Conservation (phyloP, 2,113 vertebrate genomes). For the Heliornis fulica region DNA sequence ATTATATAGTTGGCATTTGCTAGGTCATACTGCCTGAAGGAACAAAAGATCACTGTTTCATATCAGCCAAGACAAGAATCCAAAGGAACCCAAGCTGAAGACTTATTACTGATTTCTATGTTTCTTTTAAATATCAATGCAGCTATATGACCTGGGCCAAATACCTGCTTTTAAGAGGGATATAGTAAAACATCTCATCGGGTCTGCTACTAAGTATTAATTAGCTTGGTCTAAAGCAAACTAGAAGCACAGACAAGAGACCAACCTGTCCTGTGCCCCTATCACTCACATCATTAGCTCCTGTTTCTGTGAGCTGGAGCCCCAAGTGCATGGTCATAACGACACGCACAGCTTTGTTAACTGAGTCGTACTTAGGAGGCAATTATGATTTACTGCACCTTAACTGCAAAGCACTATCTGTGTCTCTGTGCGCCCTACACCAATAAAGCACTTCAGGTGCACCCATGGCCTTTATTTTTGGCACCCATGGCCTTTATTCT, state of each 20-base stretch:
- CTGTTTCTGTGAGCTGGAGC: background rate
- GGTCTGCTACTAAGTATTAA: background rate
- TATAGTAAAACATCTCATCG: background rate
- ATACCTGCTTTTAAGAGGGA: background rate
- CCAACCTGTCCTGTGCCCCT: background rate
- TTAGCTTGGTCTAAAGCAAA: background rate
- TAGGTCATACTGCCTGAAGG: background rate
- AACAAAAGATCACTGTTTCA: background rate
- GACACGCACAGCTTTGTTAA: background rate
- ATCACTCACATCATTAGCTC: background rate
- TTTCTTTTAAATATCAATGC: background rate
- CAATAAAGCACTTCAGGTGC: background rate
- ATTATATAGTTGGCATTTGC: background rate
- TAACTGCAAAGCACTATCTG: background rate
- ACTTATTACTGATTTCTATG: background rate
- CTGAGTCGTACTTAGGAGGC: background rate
- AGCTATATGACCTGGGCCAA: background rate
- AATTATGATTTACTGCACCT: background rate
- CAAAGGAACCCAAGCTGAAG: background rate
- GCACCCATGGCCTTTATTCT: no score
- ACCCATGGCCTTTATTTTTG: background rate
- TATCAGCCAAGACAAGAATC: background rate
- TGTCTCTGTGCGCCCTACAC: background rate
- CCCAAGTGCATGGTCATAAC: background rate
- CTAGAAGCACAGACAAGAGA: background rate